phyloP scores from a whole-genome alignment of 2,888 invertebrate genomes.

The Ariolimax columbianus region DNA sequence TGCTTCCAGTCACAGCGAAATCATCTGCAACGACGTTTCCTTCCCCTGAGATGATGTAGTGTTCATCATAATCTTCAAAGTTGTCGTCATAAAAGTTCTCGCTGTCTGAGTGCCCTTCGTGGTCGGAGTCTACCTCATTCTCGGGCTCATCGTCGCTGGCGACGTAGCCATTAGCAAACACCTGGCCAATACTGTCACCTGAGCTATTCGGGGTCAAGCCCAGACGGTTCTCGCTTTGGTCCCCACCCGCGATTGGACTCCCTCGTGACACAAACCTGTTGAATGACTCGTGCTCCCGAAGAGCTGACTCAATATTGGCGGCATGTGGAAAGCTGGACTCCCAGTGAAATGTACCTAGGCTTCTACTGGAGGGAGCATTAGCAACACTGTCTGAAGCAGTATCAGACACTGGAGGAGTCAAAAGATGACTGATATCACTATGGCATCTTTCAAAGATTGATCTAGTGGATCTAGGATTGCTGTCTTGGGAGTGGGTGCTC shows the following conservation, averaged over 20 bases:
- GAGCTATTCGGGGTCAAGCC: slow-evolving; percentile 49
- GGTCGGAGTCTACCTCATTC: slow-evolving; percentile 62
- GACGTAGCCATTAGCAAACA: slow-evolving; percentile 51
- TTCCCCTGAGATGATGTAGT: slow-evolving; percentile 69
- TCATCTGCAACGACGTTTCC: slow-evolving; percentile 68
- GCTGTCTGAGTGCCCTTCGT: slow-evolving; percentile 70
- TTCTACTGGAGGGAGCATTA: not conserved
- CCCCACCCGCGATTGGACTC: not conserved
- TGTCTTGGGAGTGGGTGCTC: not conserved
- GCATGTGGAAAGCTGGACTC: slow-evolving; percentile 33
- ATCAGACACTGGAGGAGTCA: not conserved
- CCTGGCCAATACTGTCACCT: slow-evolving; percentile 47
- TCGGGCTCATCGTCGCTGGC: slow-evolving; percentile 60
- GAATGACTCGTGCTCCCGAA: slow-evolving; percentile 48
- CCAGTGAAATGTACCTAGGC: not conserved
- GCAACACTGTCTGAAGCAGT: slow-evolving; percentile 1
- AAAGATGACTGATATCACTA: slow-evolving; percentile 5
- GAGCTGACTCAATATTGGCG: slow-evolving; percentile 33
- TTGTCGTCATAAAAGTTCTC: slow-evolving; percentile 74
- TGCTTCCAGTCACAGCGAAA: slow-evolving; percentile 66
- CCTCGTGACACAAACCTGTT: slow-evolving; percentile 40
- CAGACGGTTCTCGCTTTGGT: slow-evolving; percentile 36
- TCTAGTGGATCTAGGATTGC: slow-evolving; percentile 10
- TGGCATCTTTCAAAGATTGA: slow-evolving; percentile 21
- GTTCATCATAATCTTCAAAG: slow-evolving; percentile 74